A percentile compares a stretch with the other conserved stretches of the same genome.
phyloP scores from a whole-genome alignment of 2,113 vertebrate genomes.

The Corvus cornix region DNA sequence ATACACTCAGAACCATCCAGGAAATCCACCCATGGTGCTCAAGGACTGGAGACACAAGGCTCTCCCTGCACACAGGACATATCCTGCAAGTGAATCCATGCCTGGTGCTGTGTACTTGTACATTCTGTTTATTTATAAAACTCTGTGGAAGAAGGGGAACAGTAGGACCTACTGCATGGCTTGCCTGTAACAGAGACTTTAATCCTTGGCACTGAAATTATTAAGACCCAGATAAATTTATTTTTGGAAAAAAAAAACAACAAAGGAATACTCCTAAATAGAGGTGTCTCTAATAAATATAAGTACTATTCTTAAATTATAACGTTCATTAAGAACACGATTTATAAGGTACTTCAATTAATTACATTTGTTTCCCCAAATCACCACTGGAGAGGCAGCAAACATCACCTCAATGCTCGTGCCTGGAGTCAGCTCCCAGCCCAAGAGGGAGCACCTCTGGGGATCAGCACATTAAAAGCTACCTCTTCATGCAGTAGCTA shows the following conservation, averaged over 20 bases:
- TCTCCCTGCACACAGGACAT: not conserved
- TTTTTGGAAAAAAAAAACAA: not conserved
- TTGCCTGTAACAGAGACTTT: not conserved
- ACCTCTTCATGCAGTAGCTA: not conserved
- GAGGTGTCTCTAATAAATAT: not conserved
- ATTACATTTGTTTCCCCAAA: not conserved
- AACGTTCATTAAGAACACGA: not conserved
- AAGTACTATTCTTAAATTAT: not conserved
- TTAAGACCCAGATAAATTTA: not conserved
- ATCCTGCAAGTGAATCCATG: not conserved
- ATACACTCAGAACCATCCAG: not conserved
- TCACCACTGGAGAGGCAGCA: not conserved
- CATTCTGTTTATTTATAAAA: not conserved
- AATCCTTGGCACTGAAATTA: not conserved
- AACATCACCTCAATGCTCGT: not conserved
- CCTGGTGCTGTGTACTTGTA: not conserved
- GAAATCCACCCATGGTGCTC: fast-evolving
- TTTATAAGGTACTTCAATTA: not conserved
- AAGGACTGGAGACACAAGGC: fast-evolving
- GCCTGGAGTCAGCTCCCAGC: not conserved
- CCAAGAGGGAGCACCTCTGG: not conserved
- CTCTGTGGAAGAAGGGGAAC: not conserved
- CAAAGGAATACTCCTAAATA: not conserved
- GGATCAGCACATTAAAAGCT: not conserved
- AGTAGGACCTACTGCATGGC: not conserved